phyloP scores from a whole-genome alignment of 2,888 invertebrate genomes.

The Cabera pusaria region DNA sequence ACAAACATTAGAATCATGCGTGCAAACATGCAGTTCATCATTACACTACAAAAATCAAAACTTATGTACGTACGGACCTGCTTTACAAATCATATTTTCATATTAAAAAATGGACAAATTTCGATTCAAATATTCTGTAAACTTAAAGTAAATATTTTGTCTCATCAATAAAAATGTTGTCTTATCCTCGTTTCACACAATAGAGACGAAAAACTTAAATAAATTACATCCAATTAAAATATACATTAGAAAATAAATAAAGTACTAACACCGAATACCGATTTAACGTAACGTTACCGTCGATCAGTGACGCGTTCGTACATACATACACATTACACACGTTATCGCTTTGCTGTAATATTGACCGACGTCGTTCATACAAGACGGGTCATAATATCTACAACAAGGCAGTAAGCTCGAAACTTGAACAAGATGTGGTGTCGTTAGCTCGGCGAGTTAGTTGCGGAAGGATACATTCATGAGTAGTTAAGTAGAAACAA shows the following conservation, averaged over 20 bases:
- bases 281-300: slow-evolving; percentile 25
- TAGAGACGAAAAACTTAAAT: slow-evolving; percentile 47
- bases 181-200: slow-evolving; percentile 34
- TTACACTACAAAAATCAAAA: slow-evolving; percentile 47
- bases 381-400: slow-evolving; percentile 31
- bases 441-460: slow-evolving; percentile 28
- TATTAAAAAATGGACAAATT: slow-evolving; percentile 48
- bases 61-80: slow-evolving; percentile 64
- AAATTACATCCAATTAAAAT: slow-evolving; percentile 46
- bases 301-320: slow-evolving; percentile 45
- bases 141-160: slow-evolving; percentile 68
- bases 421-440: slow-evolving; percentile 19
- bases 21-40: slow-evolving; percentile 62
- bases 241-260: slow-evolving; percentile 43
- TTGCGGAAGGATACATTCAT: slow-evolving; percentile 39
- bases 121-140: slow-evolving; percentile 44
- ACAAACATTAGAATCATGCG: slow-evolving; percentile 58
- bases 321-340: slow-evolving; percentile 51
- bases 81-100: slow-evolving; percentile 50
- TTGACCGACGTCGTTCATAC: slow-evolving; percentile 36
- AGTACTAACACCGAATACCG: slow-evolving; percentile 47
- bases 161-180: slow-evolving; percentile 49
- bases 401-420: slow-evolving; percentile 26
- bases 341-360: slow-evolving; percentile 54
- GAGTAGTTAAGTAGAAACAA: slow-evolving; percentile 18